Evolutionary conservation across 2,888 invertebrate genomes (phyloP), one percentile per base, ranked within the genome.

Genomic region (Ametastegia equiseti): DNA sequence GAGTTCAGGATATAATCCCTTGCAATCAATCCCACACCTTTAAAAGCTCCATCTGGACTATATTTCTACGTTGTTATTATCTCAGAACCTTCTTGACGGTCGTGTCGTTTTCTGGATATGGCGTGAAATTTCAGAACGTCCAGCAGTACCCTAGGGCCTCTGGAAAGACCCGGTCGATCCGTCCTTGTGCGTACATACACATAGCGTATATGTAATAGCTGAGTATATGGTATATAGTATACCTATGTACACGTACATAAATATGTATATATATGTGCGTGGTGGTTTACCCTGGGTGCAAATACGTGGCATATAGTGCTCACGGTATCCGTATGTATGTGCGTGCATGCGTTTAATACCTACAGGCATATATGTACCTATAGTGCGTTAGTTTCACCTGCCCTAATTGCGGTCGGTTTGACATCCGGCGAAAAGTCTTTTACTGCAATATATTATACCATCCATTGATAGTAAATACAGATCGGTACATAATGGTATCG

Each of bases 101-200:
- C 75, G 19, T 50, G 33, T 75, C 36, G 36, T 75, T 33, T 54
- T 47, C 54, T 54, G 75, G 57, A 54, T n/a, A n/a, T 39, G 54
- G 75, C 23, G 54, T 75, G 75, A 75, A 54, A 75, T 75, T 75
- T 33, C 50, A 75, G 75, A 71, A 45, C 45, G 47, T 71, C 71
- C 71, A 71, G 47, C 45, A 30, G 71, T 9, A 71, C 71, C 71
- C 71, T 71, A 67, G 65, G 65, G 65, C 27, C 67, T 71, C 13
- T 6, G 45, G 11, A 45, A 30, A 71, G 71, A 71, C 45, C 47
- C 30, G 71, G 47, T 45, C 71, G 71, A 71, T 45, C 45, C 71
- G 6, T 71, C 47, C 45, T 45, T 30, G 67, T 45, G 15, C 71
- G 27, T 71, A 45, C 15, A 2, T 15, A 27, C 6, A 45, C 7